Evolutionary conservation across 2,113 vertebrate species (phyloP).

Genomic region (Campylomormyrus tamandua): DNA sequence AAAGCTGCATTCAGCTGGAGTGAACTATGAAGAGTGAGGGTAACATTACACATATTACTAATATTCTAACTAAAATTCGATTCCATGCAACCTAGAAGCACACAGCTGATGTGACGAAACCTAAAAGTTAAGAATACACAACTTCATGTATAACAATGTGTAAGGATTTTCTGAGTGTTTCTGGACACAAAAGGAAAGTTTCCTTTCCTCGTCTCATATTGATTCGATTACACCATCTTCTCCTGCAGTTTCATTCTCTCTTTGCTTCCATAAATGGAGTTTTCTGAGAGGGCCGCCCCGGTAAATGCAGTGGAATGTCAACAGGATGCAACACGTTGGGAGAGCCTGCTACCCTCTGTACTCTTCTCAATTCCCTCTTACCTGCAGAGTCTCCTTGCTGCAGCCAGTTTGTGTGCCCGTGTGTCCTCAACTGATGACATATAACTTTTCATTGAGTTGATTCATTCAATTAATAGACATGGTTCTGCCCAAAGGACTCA

Average conservation of each 20-base stretch:
- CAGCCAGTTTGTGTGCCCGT: not conserved
- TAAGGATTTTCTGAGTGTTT: not conserved
- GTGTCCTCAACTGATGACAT: not conserved
- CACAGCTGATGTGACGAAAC: not conserved
- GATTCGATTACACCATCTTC: not conserved
- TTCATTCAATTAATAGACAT: not conserved
- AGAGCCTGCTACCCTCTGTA: conserved; percentile 21
- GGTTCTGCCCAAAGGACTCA: not conserved
- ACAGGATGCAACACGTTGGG: conserved; percentile 52
- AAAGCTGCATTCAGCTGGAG: conserved; percentile 19
- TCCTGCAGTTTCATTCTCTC: not conserved
- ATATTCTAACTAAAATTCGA: not conserved
- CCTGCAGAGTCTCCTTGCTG: not conserved
- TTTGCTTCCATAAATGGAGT: conserved; percentile 39
- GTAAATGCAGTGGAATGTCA: conserved; percentile 50
- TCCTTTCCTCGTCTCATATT: not conserved
- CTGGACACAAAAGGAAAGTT: not conserved
- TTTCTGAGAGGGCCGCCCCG: conserved; percentile 45
- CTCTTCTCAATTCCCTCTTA: not conserved
- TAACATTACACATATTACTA: not conserved
- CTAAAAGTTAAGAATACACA: not conserved
- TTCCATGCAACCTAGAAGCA: not conserved
- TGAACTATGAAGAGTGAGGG: not conserved
- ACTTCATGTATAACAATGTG: not conserved
- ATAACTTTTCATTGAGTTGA: not conserved